Percentiles rank a stretch among this genome's conserved stretches.
Evolutionary conservation across 2,113 vertebrate species (phyloP).

Genomic region (Channa maculata): DNA sequence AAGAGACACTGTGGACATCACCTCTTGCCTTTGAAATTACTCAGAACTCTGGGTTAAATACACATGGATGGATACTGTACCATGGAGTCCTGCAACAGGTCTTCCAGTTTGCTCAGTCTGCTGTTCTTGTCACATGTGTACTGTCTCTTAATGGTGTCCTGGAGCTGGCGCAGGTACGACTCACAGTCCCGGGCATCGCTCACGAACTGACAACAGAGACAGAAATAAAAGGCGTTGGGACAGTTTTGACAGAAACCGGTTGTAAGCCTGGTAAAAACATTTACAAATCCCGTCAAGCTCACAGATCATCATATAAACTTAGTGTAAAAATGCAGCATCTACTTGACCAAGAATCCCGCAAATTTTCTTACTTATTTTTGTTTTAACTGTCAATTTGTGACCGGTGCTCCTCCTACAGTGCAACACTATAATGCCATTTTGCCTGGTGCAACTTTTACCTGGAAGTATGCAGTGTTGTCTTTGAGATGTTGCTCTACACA

Average conservation of each 20-base stretch:
- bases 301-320: too few species aligned
- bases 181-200: conserved; percentile 92
- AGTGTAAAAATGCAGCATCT: too few species aligned
- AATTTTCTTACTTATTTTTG: too few species aligned
- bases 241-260: too few species aligned
- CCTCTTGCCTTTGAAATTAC: too few species aligned
- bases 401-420: too few species aligned
- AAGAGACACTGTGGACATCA: too few species aligned
- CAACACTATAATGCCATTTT: too few species aligned
- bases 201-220: conserved; percentile 87
- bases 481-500: conserved; percentile 96
- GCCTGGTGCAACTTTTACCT: conserved; percentile 81
- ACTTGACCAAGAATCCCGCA: too few species aligned
- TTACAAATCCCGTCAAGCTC: too few species aligned
- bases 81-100: conserved; percentile 99
- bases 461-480: conserved; percentile 94
- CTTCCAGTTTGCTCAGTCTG: conserved; percentile 92
- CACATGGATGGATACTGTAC: conserved; percentile 70
- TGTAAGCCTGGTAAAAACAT: background rate
- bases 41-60: too few species aligned
- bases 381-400: too few species aligned
- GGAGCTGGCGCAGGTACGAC: conserved; percentile 91
- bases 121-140: conserved; percentile 94
- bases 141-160: conserved; percentile 96
- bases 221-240: background rate